Conservation (phyloP, 2,113 vertebrate genomes). For the Aramus guarauna region DNA sequence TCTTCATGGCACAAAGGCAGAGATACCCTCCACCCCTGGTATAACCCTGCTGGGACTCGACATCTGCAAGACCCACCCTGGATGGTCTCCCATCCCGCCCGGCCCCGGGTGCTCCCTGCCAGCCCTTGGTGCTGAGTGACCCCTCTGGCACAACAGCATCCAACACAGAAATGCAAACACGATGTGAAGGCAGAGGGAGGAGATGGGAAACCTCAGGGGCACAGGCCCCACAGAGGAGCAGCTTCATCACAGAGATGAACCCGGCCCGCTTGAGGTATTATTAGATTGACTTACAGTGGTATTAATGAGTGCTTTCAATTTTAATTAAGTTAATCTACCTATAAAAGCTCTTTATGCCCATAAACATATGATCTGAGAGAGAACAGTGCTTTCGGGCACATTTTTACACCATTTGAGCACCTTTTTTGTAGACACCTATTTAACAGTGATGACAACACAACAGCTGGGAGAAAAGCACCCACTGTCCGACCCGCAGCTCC, state of each 20-base stretch:
- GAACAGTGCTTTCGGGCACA: neutral
- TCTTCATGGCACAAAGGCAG: neutral
- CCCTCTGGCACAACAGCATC: neutral
- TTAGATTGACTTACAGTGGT: neutral
- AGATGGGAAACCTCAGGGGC: neutral
- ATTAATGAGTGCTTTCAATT: neutral
- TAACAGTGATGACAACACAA: neutral
- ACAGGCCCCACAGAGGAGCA: neutral
- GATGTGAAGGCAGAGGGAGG: neutral
- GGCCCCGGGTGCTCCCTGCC: accelerated
- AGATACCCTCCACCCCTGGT: accelerated
- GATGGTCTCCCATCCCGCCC: accelerated
- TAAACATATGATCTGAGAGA: neutral
- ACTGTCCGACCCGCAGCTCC: neutral
- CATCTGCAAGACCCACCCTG: neutral
- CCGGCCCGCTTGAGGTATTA: neutral
- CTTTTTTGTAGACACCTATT: neutral
- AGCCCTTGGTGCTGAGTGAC: neutral
- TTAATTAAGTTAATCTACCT: neutral
- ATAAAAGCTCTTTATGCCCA: neutral
- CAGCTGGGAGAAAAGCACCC: neutral
- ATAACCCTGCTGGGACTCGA: neutral
- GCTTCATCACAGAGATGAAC: neutral
- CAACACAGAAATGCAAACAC: neutral
- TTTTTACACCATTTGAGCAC: neutral